Percentiles rank a stretch among this genome's conserved stretches.
These are phyloP conservation scores for Catostomus latipinnis DNA, from an alignment of 2,797 vertebrate species.

Conservation along the genomic window DNA sequence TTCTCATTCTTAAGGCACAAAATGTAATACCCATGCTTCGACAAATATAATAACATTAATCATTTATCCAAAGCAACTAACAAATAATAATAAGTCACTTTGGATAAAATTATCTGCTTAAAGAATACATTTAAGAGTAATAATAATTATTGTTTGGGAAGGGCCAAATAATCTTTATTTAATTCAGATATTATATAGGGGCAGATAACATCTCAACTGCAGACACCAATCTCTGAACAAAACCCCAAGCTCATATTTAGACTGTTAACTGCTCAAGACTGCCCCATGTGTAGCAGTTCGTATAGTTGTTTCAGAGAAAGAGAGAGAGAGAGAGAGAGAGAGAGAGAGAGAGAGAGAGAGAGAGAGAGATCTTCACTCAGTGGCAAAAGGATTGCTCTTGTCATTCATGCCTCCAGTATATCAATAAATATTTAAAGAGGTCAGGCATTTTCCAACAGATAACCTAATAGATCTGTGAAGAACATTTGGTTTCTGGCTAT, in stretches of 20 bases:
- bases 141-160: not conserved
- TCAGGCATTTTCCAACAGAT: constrained; percentile 6
- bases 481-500: not conserved
- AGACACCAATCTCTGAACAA: constrained; percentile 8
- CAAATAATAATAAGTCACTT: too few species aligned
- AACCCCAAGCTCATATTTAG: not conserved
- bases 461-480: not conserved
- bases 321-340: constrained; percentile 2
- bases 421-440: constrained; percentile 12
- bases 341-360: not conserved
- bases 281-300: constrained; percentile 17
- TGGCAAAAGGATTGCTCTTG: not conserved
- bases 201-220: too few species aligned
- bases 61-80: too few species aligned
- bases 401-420: constrained; percentile 3
- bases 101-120: not conserved
- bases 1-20: constrained; percentile 1
- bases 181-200: too few species aligned
- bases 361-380: not conserved
- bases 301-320: not conserved
- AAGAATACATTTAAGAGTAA: not conserved
- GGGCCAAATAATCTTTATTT: not conserved
- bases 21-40: not conserved
- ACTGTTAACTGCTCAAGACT: constrained; percentile 47
- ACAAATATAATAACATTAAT: not conserved